Percentiles rank a stretch among this genome's conserved stretches.
phyloP scores from a whole-genome alignment of 2,113 vertebrate genomes.

The Muntiacus reevesi region DNA sequence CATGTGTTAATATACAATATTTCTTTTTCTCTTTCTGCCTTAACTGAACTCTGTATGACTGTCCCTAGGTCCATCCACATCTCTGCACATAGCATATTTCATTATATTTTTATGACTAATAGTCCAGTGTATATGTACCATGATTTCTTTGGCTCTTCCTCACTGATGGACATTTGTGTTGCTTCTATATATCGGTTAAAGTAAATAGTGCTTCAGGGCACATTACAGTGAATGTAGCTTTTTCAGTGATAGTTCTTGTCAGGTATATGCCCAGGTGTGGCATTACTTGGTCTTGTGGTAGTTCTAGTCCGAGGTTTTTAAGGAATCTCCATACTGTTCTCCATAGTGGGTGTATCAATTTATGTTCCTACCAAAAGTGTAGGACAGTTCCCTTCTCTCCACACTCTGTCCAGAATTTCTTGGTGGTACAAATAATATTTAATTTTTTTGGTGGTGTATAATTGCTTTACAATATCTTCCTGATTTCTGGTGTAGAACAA shows the following conservation, averaged over 20 bases:
- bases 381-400: not conserved
- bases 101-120: not conserved
- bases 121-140: not conserved
- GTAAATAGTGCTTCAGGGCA: not conserved
- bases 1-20: not conserved
- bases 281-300: not conserved
- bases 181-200: not conserved
- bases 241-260: not conserved
- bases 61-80: not conserved
- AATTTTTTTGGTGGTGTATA: not conserved
- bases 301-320: not conserved
- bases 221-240: not conserved
- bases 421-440: not conserved
- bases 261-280: not conserved
- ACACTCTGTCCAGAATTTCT: not conserved
- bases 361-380: not conserved
- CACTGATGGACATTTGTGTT: not conserved
- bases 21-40: not conserved
- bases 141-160: not conserved
- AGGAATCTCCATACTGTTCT: not conserved
- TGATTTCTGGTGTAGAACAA: not conserved
- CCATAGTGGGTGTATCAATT: not conserved
- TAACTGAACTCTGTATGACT: not conserved
- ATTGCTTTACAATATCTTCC: not conserved
- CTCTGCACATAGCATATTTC: not conserved